These are phyloP conservation scores for Nycteola revayana DNA, from an alignment of 2,888 invertebrate genomes.

Conservation along the genomic window DNA sequence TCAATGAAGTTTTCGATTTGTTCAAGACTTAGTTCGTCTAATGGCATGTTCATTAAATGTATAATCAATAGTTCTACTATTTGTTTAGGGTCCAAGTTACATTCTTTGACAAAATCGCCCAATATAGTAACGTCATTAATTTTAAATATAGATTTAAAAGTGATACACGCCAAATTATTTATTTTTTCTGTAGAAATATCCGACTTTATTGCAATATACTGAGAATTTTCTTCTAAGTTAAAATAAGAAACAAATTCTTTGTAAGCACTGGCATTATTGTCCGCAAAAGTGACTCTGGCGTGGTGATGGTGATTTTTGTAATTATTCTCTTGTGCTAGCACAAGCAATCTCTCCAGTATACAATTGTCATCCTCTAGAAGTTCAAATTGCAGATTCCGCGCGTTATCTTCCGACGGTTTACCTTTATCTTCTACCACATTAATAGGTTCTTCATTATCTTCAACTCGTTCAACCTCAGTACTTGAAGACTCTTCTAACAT, in stretches of 20 bases:
- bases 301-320: constrained; percentile 62
- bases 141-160: constrained; percentile 73
- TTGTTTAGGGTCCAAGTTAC: constrained; percentile 79
- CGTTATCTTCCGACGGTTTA: no score
- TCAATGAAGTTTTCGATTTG: constrained; percentile 87
- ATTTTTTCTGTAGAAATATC: constrained; percentile 53
- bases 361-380: constrained; percentile 82
- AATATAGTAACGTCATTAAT: constrained; percentile 47
- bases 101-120: constrained; percentile 47
- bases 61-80: constrained; percentile 86
- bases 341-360: constrained; percentile 84
- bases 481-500: no score
- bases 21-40: constrained; percentile 71
- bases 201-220: constrained; percentile 49
- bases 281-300: constrained; percentile 82
- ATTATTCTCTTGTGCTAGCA: constrained; percentile 77
- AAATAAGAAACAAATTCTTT: constrained; percentile 82
- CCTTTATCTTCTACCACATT: no score
- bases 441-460: no score
- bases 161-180: constrained; percentile 54
- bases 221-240: constrained; percentile 58
- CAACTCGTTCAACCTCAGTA: no score
- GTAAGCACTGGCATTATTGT: constrained; percentile 68
- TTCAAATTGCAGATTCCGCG: constrained; percentile 38
- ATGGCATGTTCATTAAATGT: constrained; percentile 86